These are phyloP conservation scores for Psylliodes chrysocephalus DNA, from an alignment of 2,888 invertebrate species.

Conservation along the genomic window DNA sequence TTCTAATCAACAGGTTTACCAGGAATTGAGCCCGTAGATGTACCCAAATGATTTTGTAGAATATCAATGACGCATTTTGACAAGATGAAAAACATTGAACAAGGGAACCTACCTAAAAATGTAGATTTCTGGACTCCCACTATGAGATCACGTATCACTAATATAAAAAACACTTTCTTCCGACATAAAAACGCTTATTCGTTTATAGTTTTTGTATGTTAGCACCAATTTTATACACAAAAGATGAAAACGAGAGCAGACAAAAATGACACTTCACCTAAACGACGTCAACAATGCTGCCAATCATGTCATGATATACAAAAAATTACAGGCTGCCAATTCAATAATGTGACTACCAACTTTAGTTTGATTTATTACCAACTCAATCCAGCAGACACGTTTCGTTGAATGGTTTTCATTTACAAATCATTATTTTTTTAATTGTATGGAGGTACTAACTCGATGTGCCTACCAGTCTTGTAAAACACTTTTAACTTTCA, in stretches of 20 bases:
- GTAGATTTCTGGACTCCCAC: constrained; percentile 37
- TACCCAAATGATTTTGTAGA: constrained; percentile 46
- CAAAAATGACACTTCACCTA: constrained; percentile 50
- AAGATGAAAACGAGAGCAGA: constrained; percentile 52
- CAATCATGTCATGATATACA: constrained; percentile 12
- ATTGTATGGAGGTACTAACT: no score
- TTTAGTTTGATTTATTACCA: constrained; percentile 14
- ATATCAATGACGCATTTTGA: constrained; percentile 62
- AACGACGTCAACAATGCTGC: constrained; percentile 38
- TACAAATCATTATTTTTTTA: no score
- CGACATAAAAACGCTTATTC: constrained; percentile 54
- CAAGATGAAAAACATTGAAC: constrained; percentile 59
- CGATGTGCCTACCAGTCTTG: no score
- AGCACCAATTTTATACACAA: constrained; percentile 54
- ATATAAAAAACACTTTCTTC: constrained; percentile 46
- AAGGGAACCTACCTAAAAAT: constrained; percentile 60
- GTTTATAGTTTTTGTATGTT: constrained; percentile 46
- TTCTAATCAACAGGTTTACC: constrained; percentile 48
- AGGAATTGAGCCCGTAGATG: constrained; percentile 36
- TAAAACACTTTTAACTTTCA: no score
- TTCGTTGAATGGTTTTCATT: no score
- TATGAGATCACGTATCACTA: constrained; percentile 52
- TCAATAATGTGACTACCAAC: no score
- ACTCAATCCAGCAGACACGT: background rate
- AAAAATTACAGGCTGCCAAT: no score